Conservation (phyloP, 1,140 invertebrate species). For the Lucilia sericata region DNA sequence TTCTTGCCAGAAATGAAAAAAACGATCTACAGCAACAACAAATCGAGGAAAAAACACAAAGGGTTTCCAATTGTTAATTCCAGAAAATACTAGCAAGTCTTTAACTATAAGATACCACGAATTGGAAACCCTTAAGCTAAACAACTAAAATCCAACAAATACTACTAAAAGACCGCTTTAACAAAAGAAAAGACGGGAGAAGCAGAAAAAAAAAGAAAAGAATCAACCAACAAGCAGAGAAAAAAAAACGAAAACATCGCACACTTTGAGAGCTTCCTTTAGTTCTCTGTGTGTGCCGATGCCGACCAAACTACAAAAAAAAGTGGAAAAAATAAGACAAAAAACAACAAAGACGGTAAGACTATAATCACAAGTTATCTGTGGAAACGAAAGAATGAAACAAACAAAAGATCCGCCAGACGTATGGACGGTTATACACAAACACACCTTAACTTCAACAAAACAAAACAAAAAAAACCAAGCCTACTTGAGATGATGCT, state of each 20-base stretch:
- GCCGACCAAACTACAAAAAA: slow-evolving; percentile 3
- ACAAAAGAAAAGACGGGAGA: background rate
- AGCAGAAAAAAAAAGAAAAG: no score
- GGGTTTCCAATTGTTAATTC: background rate
- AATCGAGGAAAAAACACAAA: background rate
- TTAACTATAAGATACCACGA: no score
- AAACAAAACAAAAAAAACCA: no score
- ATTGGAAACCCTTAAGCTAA: background rate
- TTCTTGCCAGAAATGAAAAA: no score
- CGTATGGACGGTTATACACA: background rate
- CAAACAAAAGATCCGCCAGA: slow-evolving; percentile 15
- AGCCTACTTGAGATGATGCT: background rate
- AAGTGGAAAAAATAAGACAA: background rate
- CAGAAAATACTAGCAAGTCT: background rate
- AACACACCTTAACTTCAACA: background rate
- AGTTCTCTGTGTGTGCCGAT: background rate
- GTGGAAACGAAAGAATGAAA: background rate
- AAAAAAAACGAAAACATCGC: background rate
- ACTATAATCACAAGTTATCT: slow-evolving; percentile 17
- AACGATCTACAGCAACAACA: background rate
- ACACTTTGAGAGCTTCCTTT: slow-evolving; percentile 26
- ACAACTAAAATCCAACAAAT: background rate
- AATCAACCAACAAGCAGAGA: no score
- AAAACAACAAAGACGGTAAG: slow-evolving; percentile 23
- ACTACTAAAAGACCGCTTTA: background rate